phyloP scores from a whole-genome alignment of 2,888 invertebrate species.

The Podotricha telesiphe region DNA sequence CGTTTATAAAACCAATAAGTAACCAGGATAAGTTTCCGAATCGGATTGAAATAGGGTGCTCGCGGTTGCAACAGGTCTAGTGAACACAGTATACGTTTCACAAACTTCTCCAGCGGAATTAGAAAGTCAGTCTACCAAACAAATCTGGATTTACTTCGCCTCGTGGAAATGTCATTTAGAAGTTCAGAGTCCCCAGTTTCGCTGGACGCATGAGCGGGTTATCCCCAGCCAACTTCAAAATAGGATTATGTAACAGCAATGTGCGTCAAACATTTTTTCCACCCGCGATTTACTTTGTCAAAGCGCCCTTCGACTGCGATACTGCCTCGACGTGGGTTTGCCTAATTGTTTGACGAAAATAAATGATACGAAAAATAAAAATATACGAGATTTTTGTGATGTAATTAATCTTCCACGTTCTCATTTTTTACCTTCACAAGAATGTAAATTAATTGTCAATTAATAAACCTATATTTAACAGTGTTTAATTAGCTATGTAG shows the following conservation, averaged over 20 bases:
- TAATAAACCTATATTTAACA: constrained; percentile 26
- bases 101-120: constrained; percentile 78
- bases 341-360: constrained; percentile 82
- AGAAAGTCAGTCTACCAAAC: constrained; percentile 77
- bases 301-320: constrained; percentile 22
- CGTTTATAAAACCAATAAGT: constrained; percentile 65
- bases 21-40: constrained; percentile 70
- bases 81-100: constrained; percentile 81
- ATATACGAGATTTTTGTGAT: constrained; percentile 79
- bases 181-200: constrained; percentile 51
- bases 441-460: constrained; percentile 25
- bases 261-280: constrained; percentile 72
- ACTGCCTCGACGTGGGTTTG: constrained; percentile 58
- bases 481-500: constrained; percentile 25
- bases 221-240: constrained; percentile 44
- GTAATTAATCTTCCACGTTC: constrained; percentile 73
- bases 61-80: constrained; percentile 77
- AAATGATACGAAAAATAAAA: constrained; percentile 81
- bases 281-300: constrained; percentile 19
- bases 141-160: constrained; percentile 77
- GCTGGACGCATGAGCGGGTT: constrained; percentile 48
- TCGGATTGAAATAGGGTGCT: constrained; percentile 77
- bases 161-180: constrained; percentile 76
- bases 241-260: constrained; percentile 59
- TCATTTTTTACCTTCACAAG: constrained; percentile 51